Evolutionary conservation across 2,888 invertebrate genomes (phyloP).

Genomic region (Melangyna quadrimaculata): DNA sequence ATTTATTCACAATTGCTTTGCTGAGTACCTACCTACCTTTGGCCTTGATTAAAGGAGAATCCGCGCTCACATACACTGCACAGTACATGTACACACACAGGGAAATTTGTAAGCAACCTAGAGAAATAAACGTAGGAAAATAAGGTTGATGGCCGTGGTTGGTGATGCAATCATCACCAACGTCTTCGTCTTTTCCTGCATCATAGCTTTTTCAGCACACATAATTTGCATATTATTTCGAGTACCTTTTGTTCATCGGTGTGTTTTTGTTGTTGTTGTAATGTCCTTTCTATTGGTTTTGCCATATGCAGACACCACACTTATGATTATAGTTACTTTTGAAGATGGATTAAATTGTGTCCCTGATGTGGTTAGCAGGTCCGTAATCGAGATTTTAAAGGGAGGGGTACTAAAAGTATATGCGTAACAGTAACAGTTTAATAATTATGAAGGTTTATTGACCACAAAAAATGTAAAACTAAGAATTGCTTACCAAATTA

Average conservation of each 20-base stretch:
- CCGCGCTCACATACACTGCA: background rate
- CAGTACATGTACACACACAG: background rate
- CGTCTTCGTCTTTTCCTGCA: background rate
- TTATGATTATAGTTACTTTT: background rate
- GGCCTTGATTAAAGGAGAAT: slow-evolving; percentile 7
- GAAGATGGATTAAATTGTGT: background rate
- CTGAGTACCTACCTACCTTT: slow-evolving; percentile 15
- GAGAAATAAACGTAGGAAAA: slow-evolving; percentile 30
- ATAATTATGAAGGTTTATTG: too few relatives aligned
- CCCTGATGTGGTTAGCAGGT: background rate
- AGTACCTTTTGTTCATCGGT: slow-evolving; percentile 20
- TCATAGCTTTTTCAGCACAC: slow-evolving; percentile 32
- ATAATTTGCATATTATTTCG: slow-evolving; percentile 65
- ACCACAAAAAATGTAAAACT: background rate
- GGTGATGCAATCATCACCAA: slow-evolving; percentile 46
- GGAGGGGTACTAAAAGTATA: too few relatives aligned
- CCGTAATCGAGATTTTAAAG: background rate
- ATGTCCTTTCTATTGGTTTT: background rate
- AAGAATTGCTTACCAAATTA: background rate
- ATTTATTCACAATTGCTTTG: slow-evolving; percentile 22
- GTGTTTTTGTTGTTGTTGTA: background rate
- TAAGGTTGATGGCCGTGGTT: slow-evolving; percentile 42
- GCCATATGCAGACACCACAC: background rate
- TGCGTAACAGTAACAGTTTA: too few relatives aligned
- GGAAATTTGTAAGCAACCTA: background rate